A percentile compares a stretch with the other conserved stretches of the same genome.
Conservation (phyloP, 2,888 invertebrate species). For the Eupeodes latifasciatus region DNA sequence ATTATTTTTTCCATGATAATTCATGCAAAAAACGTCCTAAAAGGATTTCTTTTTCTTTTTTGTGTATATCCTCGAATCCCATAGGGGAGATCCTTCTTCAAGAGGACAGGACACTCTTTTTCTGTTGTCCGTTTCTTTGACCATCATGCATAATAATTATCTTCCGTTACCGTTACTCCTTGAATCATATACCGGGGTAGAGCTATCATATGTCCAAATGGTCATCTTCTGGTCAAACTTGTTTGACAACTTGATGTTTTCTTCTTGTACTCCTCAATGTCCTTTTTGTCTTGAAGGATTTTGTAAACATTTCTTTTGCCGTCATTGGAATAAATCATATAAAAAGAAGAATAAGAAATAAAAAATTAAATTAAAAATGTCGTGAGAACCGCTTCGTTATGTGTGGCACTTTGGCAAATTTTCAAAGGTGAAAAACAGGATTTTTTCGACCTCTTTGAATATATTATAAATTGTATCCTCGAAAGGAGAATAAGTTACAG, state of each 20-base stretch:
- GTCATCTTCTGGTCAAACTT: constrained; percentile 75
- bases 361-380: constrained; percentile 14
- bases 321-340: constrained; percentile 22
- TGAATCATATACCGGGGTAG: background rate
- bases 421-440: constrained; percentile 68
- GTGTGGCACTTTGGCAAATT: constrained; percentile 65
- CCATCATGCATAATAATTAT: constrained; percentile 28
- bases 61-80: constrained; percentile 4
- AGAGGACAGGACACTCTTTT: constrained; percentile 40
- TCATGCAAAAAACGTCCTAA: constrained; percentile 73
- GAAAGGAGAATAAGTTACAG: constrained; percentile 32
- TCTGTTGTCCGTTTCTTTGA: constrained; percentile 19
- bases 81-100: constrained; percentile 55
- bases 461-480: constrained; percentile 56
- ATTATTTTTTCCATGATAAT: constrained; percentile 67
- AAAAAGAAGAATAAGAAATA: constrained; percentile 24
- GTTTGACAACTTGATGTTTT: constrained; percentile 63
- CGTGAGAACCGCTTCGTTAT: constrained; percentile 75
- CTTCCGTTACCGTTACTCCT: constrained; percentile 60
- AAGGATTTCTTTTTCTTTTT: constrained; percentile 48
- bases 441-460: constrained; percentile 52
- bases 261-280: background rate
- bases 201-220: constrained; percentile 72
- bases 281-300: constrained; percentile 49
- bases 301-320: constrained; percentile 38